Base-by-base conservation (phyloP, 2,113 vertebrate species). In the Brachyistius frenatus region DNA sequence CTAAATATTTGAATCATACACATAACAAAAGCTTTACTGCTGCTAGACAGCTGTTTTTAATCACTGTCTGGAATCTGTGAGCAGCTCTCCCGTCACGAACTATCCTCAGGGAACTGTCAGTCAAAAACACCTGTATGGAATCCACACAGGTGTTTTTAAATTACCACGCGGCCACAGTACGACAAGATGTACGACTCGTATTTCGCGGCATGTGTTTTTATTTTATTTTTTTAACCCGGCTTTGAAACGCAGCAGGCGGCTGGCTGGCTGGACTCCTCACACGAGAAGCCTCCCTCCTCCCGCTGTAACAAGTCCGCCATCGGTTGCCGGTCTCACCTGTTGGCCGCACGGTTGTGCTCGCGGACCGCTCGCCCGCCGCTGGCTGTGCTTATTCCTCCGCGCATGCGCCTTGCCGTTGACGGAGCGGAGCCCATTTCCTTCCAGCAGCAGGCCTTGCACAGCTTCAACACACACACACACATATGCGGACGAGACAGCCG, bases 351-450 rank as follows among this genome's bases (percentile, higher is more conserved):
- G 91, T 36, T 44, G 93, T 30, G 91, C 93, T 91, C 84, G 37
- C 73, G 79, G 23, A 65, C 85, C 66, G 52, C 66, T 70, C 33
- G 36, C 44, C 65, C 49, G 3, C 6, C 49, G 3, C 6, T 60
- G 64, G 68, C 57, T 33, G 2, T 5, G 44, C 54, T 2, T 23
- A 0, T 0, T 36, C 33, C 31, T 54, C 2, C 36, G 91, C 93
- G 93, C 93, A 91, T 92, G 93, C 93, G 92, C 7, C 0, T 5
- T 64, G 0, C 10, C 13, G 5, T 7, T 49, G 32, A 71, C 60
- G 7, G 76, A 74, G 75, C 69, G 86, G 93, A 92, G 89, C 86
- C 92, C 92, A 94, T 94, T 94, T 94, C 93, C 89, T 94, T 92
- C 90, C 85, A 86, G 33, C 85, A 84, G 86, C 78, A 91, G 93